Evolutionary conservation across 2,888 invertebrate species (phyloP), one percentile per base, ranked within the genome.

Genomic region (Glyphotaelius pellucidus): DNA sequence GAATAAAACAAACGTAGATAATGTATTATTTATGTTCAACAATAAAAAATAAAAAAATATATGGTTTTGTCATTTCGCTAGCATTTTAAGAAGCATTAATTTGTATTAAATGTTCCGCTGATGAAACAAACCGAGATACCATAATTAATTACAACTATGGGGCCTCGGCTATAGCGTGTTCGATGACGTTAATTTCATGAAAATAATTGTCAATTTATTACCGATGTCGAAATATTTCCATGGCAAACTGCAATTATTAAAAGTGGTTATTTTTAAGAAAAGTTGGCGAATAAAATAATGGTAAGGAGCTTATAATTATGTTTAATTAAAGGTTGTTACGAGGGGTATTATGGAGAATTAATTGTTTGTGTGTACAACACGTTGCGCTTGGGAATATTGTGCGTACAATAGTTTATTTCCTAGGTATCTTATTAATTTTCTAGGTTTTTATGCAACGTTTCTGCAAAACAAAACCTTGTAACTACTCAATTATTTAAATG

Each of bases 181-280:
- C n/a, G 67, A n/a, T 25, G 83, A 83, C 32, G 35, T 83, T 35
- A 83, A 35, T 35, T 83, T 32, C 35, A 35, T 35, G 83, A 35
- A 83, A 35, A 83, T 83, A 35, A 83, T 38, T 83, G 32, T 83
- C 35, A 35, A 83, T 83, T 35, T 83, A 83, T 81, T 31, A 83
- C 83, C 83, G 35, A 83, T 83, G 35, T 83, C 83, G 83, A 83
- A 83, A 83, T 83, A n/a, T 35, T 32, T 35, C 25, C 32, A 83
- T 35, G 83, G 83, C 25, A 32, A 14, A 35, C 67, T 7, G 67
- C 25, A 67, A 67, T 67, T 52, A 52, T 52, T 67, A 81, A 81
- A 5, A 30, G 81, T 35, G 35, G 35, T 35, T 83, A 67, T 67
- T 67, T 67, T 67, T 9, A n/a, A 67, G 67, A 25, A 67, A 67